These are phyloP conservation scores for Sparidentex hasta DNA, from an alignment of 2,797 vertebrate species.

Conservation along the genomic window DNA sequence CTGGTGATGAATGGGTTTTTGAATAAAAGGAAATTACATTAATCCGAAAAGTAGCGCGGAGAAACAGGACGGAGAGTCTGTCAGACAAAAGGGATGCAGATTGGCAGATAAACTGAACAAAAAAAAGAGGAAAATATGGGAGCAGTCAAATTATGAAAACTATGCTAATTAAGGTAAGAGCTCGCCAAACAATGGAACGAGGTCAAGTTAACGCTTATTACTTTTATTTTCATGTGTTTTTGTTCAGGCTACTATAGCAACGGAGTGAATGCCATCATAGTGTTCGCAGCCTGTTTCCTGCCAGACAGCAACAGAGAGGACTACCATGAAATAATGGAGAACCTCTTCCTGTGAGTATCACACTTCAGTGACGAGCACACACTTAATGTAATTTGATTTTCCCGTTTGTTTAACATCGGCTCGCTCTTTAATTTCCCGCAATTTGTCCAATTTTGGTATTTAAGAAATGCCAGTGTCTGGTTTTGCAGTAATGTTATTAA, in stretches of 20 bases:
- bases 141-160: slow-evolving; percentile 50
- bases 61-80: slow-evolving; percentile 48
- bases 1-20: slow-evolving; percentile 55
- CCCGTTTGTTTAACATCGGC: neutral
- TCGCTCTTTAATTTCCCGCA: neutral
- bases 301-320: slow-evolving; percentile 95
- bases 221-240: slow-evolving; percentile 47
- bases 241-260: slow-evolving; percentile 94
- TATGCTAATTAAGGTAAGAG: slow-evolving; percentile 35
- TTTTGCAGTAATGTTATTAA: neutral
- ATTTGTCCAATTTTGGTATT: neutral
- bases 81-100: slow-evolving; percentile 51
- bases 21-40: slow-evolving; percentile 65
- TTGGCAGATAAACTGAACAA: slow-evolving; percentile 50
- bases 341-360: slow-evolving; percentile 95
- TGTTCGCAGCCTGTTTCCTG: slow-evolving; percentile 98
- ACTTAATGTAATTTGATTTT: neutral
- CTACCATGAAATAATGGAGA: slow-evolving; percentile 99
- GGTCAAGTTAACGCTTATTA: slow-evolving; percentile 37
- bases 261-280: slow-evolving; percentile 97
- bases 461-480: neutral
- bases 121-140: slow-evolving; percentile 43
- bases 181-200: slow-evolving; percentile 21
- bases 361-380: neutral
- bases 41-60: slow-evolving; percentile 55